A percentile compares a stretch with the other conserved stretches of the same genome.
phyloP scores from a whole-genome alignment of 2,113 vertebrate species.

The Chionomys nivalis region DNA sequence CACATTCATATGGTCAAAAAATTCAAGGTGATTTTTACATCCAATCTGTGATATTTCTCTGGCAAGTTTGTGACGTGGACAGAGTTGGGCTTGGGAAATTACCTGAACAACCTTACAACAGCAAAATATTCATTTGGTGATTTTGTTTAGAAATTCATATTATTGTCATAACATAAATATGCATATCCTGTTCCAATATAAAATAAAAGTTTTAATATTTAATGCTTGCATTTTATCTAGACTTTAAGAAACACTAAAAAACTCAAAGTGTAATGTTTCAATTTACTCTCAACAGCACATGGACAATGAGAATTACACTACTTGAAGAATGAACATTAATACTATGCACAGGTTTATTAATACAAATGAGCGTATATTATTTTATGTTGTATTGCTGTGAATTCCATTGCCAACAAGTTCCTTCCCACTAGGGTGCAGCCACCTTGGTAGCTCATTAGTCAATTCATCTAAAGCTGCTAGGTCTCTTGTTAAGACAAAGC shows the following conservation, averaged over 20 bases:
- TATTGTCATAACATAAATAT: background rate
- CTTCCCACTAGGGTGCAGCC: background rate
- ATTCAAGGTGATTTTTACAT: background rate
- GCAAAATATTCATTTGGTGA: background rate
- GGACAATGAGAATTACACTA: background rate
- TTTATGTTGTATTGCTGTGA: background rate
- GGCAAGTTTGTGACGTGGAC: background rate
- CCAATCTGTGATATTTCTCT: background rate
- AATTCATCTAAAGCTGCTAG: background rate
- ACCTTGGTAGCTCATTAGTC: background rate
- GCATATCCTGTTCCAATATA: background rate
- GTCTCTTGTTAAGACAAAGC: background rate
- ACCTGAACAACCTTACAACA: background rate
- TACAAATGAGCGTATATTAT: background rate
- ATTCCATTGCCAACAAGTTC: background rate
- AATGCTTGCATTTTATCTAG: background rate
- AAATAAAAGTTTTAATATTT: background rate
- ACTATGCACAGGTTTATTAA: background rate
- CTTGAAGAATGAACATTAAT: conserved; percentile 16
- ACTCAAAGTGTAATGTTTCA: background rate
- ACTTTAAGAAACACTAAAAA: conserved; percentile 12
- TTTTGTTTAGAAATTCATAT: conserved; percentile 12
- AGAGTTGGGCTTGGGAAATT: background rate
- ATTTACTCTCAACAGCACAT: background rate
- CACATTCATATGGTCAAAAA: background rate